Evolutionary conservation across 2,888 invertebrate genomes (phyloP).

Genomic region (Cordylochernes scorpioides): DNA sequence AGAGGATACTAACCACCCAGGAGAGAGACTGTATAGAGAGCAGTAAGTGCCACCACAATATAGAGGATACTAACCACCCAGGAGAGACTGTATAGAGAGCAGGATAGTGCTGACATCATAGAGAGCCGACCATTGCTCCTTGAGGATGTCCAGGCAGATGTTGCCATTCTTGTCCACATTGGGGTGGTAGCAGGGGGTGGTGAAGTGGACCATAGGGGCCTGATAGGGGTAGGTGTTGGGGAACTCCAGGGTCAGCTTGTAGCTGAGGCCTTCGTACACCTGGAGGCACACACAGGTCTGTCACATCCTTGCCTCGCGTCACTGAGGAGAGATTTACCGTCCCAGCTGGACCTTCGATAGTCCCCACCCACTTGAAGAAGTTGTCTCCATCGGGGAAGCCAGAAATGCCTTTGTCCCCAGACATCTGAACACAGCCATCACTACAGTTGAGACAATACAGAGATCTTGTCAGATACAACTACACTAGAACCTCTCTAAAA

Average conservation of each 20-base stretch:
- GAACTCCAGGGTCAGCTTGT: conserved; percentile 67
- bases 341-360: conserved; percentile 63
- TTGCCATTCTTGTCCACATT: conserved; percentile 57
- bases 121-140: conserved; percentile 88
- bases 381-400: conserved; percentile 92
- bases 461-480: too few species aligned
- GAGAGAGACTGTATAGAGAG: too few species aligned
- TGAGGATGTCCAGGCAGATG: conserved; percentile 82
- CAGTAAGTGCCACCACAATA: too few species aligned
- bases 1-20: too few species aligned
- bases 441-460: too few species aligned
- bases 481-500: too few species aligned
- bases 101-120: conserved; percentile 81
- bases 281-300: conserved; percentile 16
- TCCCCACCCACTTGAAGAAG: conserved; percentile 83
- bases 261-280: conserved; percentile 59
- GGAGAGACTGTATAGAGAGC: conserved; percentile 67
- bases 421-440: too few species aligned
- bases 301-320: conserved; percentile 3
- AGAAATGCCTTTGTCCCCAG: conserved; percentile 64
- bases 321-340: conserved; percentile 31
- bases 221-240: conserved; percentile 81
- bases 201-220: conserved; percentile 53
- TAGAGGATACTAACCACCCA: conserved; percentile 33
- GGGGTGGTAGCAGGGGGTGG: conserved; percentile 80